phyloP scores from a whole-genome alignment of 2,888 invertebrate species.

The Lycaena phlaeas region DNA sequence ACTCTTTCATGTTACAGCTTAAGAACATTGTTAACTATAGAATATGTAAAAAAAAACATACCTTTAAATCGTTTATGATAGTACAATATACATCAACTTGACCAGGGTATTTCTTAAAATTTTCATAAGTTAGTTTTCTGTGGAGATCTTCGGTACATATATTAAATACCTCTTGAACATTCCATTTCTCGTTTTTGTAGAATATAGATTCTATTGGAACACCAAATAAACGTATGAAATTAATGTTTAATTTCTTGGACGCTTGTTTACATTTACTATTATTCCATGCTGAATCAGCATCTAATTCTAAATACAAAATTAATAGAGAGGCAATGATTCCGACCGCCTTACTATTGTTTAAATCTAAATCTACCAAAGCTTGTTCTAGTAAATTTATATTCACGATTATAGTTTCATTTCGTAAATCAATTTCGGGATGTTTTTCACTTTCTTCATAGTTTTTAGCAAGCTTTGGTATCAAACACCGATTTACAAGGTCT shows the following conservation, averaged over 20 bases:
- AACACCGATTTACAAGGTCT: conserved; percentile 25
- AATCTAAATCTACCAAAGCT: conserved; percentile 30
- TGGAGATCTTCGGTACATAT: conserved; percentile 39
- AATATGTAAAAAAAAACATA: conserved; percentile 19
- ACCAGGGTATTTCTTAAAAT: conserved; percentile 49
- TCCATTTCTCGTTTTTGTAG: conserved; percentile 24
- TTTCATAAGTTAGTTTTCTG: conserved; percentile 35
- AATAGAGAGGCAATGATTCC: conserved; percentile 32
- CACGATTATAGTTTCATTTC: conserved; percentile 31
- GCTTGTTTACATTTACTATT: conserved; percentile 27
- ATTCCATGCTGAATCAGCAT: conserved; percentile 38
- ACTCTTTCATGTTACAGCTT: too few relatives aligned
- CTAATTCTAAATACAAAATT: conserved; percentile 41
- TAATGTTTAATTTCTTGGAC: conserved; percentile 30
- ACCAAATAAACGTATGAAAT: conserved; percentile 33
- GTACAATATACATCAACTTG: conserved; percentile 43
- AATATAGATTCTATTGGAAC: conserved; percentile 33
- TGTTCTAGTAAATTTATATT: conserved; percentile 31
- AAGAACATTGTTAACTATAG: too few relatives aligned
- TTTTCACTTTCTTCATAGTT: conserved; percentile 36
- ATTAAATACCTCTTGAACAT: conserved; percentile 45
- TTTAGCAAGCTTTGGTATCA: conserved; percentile 38
- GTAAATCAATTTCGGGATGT: conserved; percentile 37
- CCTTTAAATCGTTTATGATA: conserved; percentile 36
- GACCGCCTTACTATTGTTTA: conserved; percentile 25